Evolutionary conservation across 2,888 invertebrate species (phyloP).

Genomic region (Macrophya annulata): DNA sequence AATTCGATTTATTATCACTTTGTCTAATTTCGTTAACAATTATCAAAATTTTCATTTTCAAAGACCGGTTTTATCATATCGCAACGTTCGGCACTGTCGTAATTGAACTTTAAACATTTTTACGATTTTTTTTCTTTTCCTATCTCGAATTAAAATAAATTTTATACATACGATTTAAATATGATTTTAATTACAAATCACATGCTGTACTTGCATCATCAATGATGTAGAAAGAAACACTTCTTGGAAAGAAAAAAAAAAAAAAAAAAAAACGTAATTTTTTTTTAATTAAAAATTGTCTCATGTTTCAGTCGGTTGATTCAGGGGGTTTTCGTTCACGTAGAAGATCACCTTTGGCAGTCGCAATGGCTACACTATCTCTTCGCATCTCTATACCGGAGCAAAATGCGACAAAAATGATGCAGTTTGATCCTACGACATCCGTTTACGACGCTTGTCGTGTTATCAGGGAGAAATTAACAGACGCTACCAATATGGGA

Average conservation of each 20-base stretch:
- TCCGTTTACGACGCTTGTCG: constrained; percentile 98
- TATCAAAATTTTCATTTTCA: not conserved
- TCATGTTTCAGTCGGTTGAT: constrained; percentile 72
- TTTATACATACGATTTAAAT: not conserved
- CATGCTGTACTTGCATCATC: constrained; percentile 61
- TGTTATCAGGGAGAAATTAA: constrained; percentile 96
- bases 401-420: constrained; percentile 96
- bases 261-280: not conserved
- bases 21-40: not conserved
- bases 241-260: not conserved
- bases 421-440: constrained; percentile 98
- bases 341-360: constrained; percentile 70
- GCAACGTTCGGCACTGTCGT: not conserved
- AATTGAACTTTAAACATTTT: not conserved
- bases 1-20: constrained; percentile 58
- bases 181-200: not conserved
- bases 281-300: not conserved
- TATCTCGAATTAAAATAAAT: not conserved
- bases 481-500: constrained; percentile 91
- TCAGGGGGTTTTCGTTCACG: constrained; percentile 73
- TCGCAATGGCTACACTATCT: constrained; percentile 87
- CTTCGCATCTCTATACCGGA: constrained; percentile 93
- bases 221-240: constrained; percentile 37
- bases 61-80: not conserved
- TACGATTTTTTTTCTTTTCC: no score